Evolutionary conservation across 1,140 invertebrate species (phyloP).

Genomic region (Zelostemma sp.): DNA sequence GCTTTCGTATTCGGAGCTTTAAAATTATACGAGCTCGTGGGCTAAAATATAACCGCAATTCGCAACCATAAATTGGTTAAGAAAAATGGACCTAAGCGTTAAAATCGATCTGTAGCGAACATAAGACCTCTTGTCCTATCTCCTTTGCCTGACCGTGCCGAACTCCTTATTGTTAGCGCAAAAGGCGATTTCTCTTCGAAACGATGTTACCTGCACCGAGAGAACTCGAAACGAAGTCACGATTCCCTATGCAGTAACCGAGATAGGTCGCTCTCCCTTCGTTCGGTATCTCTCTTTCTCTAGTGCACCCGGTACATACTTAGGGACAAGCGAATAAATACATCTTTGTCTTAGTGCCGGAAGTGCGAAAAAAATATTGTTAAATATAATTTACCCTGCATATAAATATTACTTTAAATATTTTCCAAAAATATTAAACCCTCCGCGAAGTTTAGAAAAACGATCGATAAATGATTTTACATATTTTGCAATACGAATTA

Average conservation of each 20-base stretch:
- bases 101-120: constrained; percentile 31
- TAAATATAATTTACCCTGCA: constrained; percentile 14
- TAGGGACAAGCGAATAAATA: not conserved
- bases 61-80: constrained; percentile 25
- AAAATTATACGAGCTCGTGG: constrained; percentile 22
- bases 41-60: not conserved
- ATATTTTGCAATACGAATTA: too few species aligned
- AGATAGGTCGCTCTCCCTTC: constrained; percentile 34
- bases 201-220: constrained; percentile 54
- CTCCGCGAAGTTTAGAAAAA: too few species aligned
- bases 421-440: too few species aligned
- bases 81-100: constrained; percentile 35
- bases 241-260: constrained; percentile 51
- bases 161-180: constrained; percentile 56
- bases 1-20: constrained; percentile 27
- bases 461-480: too few species aligned
- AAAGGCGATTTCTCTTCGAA: constrained; percentile 57
- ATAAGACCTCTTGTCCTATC: constrained; percentile 12
- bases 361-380: not conserved
- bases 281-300: constrained; percentile 7
- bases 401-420: too few species aligned
- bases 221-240: constrained; percentile 62
- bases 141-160: constrained; percentile 13
- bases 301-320: constrained; percentile 4
- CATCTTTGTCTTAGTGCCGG: not conserved